Percentiles rank a stretch among this genome's conserved stretches.
Conservation (phyloP, 1,140 invertebrate species). For the Phocides pigmalion region DNA sequence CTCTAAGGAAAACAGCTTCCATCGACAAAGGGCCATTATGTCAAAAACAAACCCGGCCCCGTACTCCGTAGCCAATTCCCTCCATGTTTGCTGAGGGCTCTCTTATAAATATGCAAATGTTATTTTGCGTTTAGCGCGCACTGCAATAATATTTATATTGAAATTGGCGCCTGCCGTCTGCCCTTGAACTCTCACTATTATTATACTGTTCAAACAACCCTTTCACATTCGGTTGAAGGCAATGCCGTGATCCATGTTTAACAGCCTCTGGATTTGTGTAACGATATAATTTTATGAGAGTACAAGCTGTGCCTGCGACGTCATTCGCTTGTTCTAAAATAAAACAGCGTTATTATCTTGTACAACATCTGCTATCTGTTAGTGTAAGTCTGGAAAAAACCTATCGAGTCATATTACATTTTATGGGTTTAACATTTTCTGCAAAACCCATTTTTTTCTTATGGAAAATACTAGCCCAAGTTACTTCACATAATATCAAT, state of each 20-base stretch:
- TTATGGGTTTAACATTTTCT: no score
- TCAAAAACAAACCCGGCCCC: constrained; percentile 63
- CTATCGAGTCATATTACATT: no score
- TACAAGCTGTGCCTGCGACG: not conserved
- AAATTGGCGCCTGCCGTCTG: constrained; percentile 62
- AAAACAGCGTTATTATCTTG: no score
- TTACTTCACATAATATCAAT: no score
- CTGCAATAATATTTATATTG: constrained; percentile 79
- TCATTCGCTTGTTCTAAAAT: no score
- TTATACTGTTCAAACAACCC: constrained; percentile 69
- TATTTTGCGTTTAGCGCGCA: constrained; percentile 73
- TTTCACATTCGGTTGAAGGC: constrained; percentile 58
- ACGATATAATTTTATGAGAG: constrained; percentile 33
- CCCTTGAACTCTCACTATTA: constrained; percentile 74
- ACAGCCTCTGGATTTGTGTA: constrained; percentile 43
- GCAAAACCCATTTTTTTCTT: no score
- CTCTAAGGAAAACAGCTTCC: constrained; percentile 47
- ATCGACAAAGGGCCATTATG: constrained; percentile 65
- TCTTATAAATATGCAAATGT: constrained; percentile 80
- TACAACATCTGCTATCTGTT: no score
- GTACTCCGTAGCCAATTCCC: constrained; percentile 55
- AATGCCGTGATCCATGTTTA: constrained; percentile 55
- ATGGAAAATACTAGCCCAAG: no score
- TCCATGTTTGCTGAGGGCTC: constrained; percentile 70
- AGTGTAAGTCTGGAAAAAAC: no score